These are phyloP conservation scores for Orthosia gracilis DNA, from an alignment of 2,888 invertebrate genomes.

Conservation along the genomic window DNA sequence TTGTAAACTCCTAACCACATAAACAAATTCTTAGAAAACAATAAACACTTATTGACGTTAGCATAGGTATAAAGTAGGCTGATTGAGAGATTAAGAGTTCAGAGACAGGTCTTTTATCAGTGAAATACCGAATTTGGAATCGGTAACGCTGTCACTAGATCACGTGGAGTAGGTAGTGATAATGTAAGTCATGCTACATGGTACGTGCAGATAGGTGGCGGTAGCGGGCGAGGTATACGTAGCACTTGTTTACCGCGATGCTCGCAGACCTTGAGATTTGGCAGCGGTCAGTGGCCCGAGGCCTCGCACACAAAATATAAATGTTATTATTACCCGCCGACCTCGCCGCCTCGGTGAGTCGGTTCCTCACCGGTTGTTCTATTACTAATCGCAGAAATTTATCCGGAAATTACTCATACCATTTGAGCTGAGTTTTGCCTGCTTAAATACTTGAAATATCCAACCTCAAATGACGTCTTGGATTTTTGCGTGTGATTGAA, in stretches of 20 bases:
- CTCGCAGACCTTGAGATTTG: constrained; percentile 90
- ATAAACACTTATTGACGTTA: constrained; percentile 32
- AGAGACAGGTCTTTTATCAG: constrained; percentile 47
- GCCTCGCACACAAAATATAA: constrained; percentile 78
- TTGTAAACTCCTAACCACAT: not conserved
- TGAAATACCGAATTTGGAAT: constrained; percentile 35
- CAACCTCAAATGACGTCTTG: constrained; percentile 27
- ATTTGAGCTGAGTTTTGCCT: constrained; percentile 47
- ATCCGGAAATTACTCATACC: constrained; percentile 76
- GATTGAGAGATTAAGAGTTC: constrained; percentile 41
- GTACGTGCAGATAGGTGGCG: constrained; percentile 62
- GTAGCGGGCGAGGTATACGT: constrained; percentile 68
- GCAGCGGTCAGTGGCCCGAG: constrained; percentile 89
- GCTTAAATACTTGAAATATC: constrained; percentile 32
- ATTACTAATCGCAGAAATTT: constrained; percentile 75
- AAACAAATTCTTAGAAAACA: constrained; percentile 35
- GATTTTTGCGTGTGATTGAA: constrained; percentile 16
- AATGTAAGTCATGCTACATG: constrained; percentile 57
- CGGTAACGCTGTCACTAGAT: constrained; percentile 45
- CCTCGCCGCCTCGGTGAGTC: constrained; percentile 63
- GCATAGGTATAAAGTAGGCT: constrained; percentile 14
- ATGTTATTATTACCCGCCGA: constrained; percentile 81
- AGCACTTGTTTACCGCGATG: constrained; percentile 88
- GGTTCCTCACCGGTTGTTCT: constrained; percentile 69
- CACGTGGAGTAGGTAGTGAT: constrained; percentile 62